phyloP scores from a whole-genome alignment of 2,113 vertebrate species.

The Paramormyrops kingsleyae region DNA sequence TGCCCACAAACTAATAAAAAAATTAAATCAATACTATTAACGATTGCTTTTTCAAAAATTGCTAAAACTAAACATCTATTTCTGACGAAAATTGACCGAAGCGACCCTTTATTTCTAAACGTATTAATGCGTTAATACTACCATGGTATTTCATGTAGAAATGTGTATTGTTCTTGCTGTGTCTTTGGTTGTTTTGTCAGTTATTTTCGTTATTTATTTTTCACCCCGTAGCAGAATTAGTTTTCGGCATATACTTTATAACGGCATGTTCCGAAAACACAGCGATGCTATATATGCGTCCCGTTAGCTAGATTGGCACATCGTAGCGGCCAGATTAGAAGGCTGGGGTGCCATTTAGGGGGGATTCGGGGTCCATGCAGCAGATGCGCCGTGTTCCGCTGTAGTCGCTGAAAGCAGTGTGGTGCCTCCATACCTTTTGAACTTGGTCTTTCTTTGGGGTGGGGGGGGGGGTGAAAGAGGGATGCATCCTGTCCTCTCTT shows the following conservation, averaged over 20 bases:
- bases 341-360: not conserved
- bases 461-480: not conserved
- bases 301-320: not conserved
- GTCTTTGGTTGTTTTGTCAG: not conserved
- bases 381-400: constrained; percentile 49
- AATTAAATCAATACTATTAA: not conserved
- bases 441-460: constrained; percentile 22
- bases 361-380: constrained; percentile 50
- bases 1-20: not conserved
- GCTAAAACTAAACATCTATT: not conserved
- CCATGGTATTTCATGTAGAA: not conserved
- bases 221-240: not conserved
- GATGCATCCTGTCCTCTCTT: constrained; percentile 37
- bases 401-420: constrained; percentile 22
- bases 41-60: not conserved
- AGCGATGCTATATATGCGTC: not conserved
- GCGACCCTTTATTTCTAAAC: not conserved
- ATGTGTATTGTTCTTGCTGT: not conserved
- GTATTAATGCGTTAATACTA: not conserved
- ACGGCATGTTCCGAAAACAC: not conserved
- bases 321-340: not conserved
- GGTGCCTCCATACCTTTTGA: constrained; percentile 24
- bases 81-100: not conserved
- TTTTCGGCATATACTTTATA: not conserved
- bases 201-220: not conserved